Percentiles rank a stretch among this genome's conserved stretches.
phyloP scores from a whole-genome alignment of 2,888 invertebrate species.

The Ormyrus pomaceus region DNA sequence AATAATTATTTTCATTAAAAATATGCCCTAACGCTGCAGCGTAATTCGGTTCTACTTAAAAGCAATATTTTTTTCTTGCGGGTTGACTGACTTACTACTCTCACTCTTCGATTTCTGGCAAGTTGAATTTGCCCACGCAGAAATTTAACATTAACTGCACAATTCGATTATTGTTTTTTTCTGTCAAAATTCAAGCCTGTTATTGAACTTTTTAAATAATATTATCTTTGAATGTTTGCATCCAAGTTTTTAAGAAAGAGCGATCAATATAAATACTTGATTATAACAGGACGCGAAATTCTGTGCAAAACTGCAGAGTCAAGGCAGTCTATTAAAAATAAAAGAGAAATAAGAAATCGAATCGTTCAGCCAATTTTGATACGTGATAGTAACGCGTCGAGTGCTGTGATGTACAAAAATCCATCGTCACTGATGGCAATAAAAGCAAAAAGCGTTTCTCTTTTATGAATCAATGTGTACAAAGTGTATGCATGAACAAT shows the following conservation, averaged over 20 bases:
- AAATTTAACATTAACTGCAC: slow-evolving; percentile 18
- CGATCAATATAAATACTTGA: no score
- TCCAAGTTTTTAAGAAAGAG: no score
- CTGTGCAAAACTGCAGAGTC: no score
- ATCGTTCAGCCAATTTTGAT: slow-evolving; percentile 27
- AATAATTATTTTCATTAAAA: slow-evolving; percentile 42
- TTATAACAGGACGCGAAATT: not conserved
- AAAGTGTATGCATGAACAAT: not conserved
- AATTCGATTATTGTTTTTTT: slow-evolving; percentile 10
- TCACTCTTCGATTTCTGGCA: slow-evolving; percentile 4
- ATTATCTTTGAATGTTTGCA: no score
- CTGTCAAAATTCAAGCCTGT: no score
- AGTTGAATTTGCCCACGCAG: slow-evolving; percentile 2
- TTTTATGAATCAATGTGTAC: not conserved
- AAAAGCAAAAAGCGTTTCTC: no score
- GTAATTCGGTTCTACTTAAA: slow-evolving; percentile 43
- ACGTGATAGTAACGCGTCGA: not conserved
- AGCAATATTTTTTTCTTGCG: slow-evolving; percentile 31
- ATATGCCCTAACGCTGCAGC: slow-evolving; percentile 38
- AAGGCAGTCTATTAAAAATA: slow-evolving; percentile 1
- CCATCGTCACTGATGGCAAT: not conserved
- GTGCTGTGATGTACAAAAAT: slow-evolving; percentile 26
- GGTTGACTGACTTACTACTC: slow-evolving; percentile 9
- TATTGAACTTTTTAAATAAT: no score
- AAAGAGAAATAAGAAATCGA: slow-evolving; percentile 29